Evolutionary conservation across 2,113 vertebrate genomes (phyloP).

Genomic region (Pterophyllum scalare): DNA sequence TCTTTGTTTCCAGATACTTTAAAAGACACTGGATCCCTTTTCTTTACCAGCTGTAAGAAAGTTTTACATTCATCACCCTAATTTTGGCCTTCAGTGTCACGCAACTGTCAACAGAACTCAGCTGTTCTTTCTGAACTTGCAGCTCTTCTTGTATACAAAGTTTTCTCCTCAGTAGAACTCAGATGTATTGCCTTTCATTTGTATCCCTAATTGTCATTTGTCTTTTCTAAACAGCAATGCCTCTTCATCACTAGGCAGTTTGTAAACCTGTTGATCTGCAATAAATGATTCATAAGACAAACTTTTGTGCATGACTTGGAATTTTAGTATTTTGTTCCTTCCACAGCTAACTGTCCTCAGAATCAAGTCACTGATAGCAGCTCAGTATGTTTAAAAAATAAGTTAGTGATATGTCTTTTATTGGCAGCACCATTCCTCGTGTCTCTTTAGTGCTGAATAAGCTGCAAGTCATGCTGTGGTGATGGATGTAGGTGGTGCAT

Average conservation of each 20-base stretch:
- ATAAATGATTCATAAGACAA: constrained; percentile 64
- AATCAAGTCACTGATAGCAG: background rate
- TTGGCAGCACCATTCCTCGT: background rate
- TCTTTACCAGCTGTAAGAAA: constrained; percentile 2
- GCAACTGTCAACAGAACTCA: constrained; percentile 2
- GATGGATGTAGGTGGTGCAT: background rate
- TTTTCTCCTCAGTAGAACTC: constrained; percentile 45
- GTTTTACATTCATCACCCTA: background rate
- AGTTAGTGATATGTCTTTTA: background rate
- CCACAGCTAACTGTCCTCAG: accelerated
- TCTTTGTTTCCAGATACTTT: background rate
- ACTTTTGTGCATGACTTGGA: constrained; percentile 28
- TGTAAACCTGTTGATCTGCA: constrained; percentile 67
- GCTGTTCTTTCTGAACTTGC: background rate
- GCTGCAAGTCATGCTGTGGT: background rate
- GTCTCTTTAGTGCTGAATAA: background rate
- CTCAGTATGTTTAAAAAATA: too few relatives aligned
- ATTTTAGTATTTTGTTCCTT: background rate
- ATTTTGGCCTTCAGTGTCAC: constrained; percentile 16
- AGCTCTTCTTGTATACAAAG: constrained; percentile 56
- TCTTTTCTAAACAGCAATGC: constrained; percentile 65
- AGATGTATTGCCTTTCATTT: constrained; percentile 57
- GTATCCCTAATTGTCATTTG: constrained; percentile 69
- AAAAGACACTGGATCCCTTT: background rate
- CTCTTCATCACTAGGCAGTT: constrained; percentile 52